A percentile compares a stretch with the other conserved stretches of the same genome.
phyloP scores from a whole-genome alignment of 1,140 invertebrate genomes.

The Palaemon carinicauda region DNA sequence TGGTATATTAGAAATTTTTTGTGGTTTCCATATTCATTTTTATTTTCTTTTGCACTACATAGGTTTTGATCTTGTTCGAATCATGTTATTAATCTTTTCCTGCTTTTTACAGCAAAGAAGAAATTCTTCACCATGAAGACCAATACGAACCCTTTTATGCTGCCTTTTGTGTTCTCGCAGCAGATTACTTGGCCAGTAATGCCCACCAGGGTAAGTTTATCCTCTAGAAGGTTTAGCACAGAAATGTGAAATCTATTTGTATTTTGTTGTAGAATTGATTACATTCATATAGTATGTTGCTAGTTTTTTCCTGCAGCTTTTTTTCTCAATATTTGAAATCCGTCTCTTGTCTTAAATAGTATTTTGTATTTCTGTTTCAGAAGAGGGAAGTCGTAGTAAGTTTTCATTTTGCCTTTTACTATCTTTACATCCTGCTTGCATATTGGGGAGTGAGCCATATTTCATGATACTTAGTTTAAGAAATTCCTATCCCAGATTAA shows the following conservation, averaged over 20 bases:
- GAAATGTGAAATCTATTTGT: neutral
- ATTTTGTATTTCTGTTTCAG: too few species aligned
- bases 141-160: slow-evolving; percentile 80
- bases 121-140: slow-evolving; percentile 78
- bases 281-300: neutral
- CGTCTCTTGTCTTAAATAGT: neutral
- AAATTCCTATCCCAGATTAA: too few species aligned
- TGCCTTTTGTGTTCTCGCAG: slow-evolving; percentile 77
- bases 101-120: slow-evolving; percentile 74
- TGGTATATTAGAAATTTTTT: neutral
- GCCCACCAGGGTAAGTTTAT: slow-evolving; percentile 73
- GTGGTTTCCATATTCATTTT: neutral
- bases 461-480: too few species aligned
- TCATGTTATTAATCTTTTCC: slow-evolving; percentile 38
- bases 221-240: slow-evolving; percentile 38
- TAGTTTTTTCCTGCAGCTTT: slow-evolving; percentile 40
- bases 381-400: neutral
- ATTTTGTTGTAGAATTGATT: neutral
- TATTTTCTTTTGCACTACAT: neutral
- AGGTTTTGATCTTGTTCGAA: neutral
- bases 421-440: too few species aligned
- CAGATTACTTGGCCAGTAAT: slow-evolving; percentile 78
- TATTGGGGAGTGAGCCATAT: too few species aligned
- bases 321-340: neutral
- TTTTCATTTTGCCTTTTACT: neutral